These are phyloP conservation scores for Papilio aristodemus DNA, from an alignment of 1,140 invertebrate genomes.

Conservation along the genomic window DNA sequence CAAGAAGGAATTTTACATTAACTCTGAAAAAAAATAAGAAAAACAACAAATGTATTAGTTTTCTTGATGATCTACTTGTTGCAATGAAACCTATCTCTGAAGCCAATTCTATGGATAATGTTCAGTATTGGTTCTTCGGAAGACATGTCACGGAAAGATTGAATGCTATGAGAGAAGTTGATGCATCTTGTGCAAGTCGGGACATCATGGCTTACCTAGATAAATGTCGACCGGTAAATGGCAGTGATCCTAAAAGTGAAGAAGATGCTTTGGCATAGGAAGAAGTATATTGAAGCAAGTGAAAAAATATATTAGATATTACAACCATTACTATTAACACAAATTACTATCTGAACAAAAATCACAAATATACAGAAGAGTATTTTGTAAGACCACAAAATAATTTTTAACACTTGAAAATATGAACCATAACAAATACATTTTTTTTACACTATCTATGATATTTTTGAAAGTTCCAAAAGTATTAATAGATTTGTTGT, in stretches of 20 bases:
- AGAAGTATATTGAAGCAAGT: too few relatives aligned
- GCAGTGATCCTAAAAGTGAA: conserved; percentile 23
- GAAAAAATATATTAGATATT: too few relatives aligned
- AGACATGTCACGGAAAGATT: conserved; percentile 61
- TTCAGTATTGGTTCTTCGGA: conserved; percentile 65
- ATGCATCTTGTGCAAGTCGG: conserved; percentile 54
- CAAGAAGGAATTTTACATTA: conserved; percentile 42
- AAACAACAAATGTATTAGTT: conserved; percentile 50
- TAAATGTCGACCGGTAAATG: conserved; percentile 27
- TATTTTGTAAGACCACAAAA: too few relatives aligned
- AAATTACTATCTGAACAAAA: too few relatives aligned
- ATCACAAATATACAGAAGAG: too few relatives aligned
- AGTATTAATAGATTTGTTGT: too few relatives aligned
- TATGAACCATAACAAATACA: too few relatives aligned
- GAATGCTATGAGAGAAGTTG: conserved; percentile 58
- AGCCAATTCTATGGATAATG: conserved; percentile 27
- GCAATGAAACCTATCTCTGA: conserved; percentile 55
- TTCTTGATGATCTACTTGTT: conserved; percentile 60
- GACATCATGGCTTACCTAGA: conserved; percentile 56
- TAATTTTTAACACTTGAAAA: too few relatives aligned
- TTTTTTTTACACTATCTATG: too few relatives aligned
- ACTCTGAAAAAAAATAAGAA: conserved; percentile 38
- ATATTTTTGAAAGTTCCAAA: too few relatives aligned
- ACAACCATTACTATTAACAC: too few relatives aligned
- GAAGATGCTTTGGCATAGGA: conserved; percentile 8